Conservation (phyloP, 2,888 invertebrate genomes). For the Agrochola lychnidis region DNA sequence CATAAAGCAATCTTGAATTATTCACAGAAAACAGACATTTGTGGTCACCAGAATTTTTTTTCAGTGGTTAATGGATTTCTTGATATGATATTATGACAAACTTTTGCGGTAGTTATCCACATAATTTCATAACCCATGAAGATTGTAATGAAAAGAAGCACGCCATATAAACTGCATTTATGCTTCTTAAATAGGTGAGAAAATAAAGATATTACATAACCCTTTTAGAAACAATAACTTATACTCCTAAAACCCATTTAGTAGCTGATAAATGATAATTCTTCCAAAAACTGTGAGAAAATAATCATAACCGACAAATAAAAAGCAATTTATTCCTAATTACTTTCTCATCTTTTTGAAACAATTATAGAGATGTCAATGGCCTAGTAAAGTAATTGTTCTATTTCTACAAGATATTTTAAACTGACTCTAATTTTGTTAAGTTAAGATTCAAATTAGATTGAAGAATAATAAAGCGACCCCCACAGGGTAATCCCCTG, state of each 20-base stretch:
- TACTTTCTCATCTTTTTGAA: constrained; percentile 38
- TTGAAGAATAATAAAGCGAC: constrained; percentile 52
- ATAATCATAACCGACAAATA: constrained; percentile 35
- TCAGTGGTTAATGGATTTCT: no score
- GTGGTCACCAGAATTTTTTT: no score
- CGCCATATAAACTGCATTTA: background rate
- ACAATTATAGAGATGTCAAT: constrained; percentile 54
- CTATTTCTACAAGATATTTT: constrained; percentile 20
- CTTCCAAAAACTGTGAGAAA: constrained; percentile 46
- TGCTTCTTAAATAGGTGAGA: background rate
- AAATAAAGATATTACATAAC: background rate
- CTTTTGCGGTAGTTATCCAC: no score
- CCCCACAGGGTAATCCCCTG: constrained; percentile 75
- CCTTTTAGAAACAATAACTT: constrained; percentile 4
- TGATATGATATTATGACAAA: no score
- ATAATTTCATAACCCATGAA: no score
- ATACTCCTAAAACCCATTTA: constrained; percentile 22
- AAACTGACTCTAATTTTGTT: background rate
- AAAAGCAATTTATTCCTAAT: constrained; percentile 38
- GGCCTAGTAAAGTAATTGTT: constrained; percentile 46
- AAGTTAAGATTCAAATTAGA: constrained; percentile 28
- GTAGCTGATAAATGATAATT: constrained; percentile 23
- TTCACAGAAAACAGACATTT: no score
- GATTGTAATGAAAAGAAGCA: background rate
- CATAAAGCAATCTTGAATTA: no score